Base-by-base conservation (phyloP, 2,888 invertebrate genomes). In the Allacma fusca region DNA sequence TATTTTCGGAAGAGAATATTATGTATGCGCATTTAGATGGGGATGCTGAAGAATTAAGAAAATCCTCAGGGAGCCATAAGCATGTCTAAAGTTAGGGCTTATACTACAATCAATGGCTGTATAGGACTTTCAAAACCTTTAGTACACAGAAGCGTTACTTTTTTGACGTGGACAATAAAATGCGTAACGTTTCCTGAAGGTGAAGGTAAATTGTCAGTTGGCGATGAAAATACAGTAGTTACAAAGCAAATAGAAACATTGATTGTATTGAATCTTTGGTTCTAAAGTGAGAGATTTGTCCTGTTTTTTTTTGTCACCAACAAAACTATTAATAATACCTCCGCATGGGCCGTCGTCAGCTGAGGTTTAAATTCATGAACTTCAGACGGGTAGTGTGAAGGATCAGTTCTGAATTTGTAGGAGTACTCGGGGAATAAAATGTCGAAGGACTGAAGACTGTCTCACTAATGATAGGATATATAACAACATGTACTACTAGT, bases 121-220 rank as follows among this genome's bases (percentile, higher is more conserved):
- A 21, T 13, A 62, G 9, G 34, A 34, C 5, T 34, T n/a, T n/a
- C n/a, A n/a, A n/a, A n/a, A n/a, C n/a, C n/a, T n/a, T n/a, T n/a
- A n/a, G n/a, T n/a, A n/a, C n/a, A n/a, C n/a, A n/a, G 34, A 4
- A 34, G 9, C 34, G 34, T 34, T 34, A 34, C 9, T 34, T 7
- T 9, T 34, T 34, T 34, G 34, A 34, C 9, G 9, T 34, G 34
- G 9, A 34, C 34, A 7, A 34, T 34, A 34, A 34, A 34, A 34
- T 34, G 5, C 34, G 5, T 34, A 7, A 34, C 5, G 4, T 34
- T 34, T 34, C 9, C 9, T 62, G 62, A 62, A 62, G 62, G 62
- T 62, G 62, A 62, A 62, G 62, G 62, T 62, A 24, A 62, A 62
- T 62, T 26, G 62, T 4, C 62, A 19, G 24, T 50, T n/a, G 50